Evolutionary conservation across 2,888 invertebrate species (phyloP).

Genomic region (Lysandra coridon): DNA sequence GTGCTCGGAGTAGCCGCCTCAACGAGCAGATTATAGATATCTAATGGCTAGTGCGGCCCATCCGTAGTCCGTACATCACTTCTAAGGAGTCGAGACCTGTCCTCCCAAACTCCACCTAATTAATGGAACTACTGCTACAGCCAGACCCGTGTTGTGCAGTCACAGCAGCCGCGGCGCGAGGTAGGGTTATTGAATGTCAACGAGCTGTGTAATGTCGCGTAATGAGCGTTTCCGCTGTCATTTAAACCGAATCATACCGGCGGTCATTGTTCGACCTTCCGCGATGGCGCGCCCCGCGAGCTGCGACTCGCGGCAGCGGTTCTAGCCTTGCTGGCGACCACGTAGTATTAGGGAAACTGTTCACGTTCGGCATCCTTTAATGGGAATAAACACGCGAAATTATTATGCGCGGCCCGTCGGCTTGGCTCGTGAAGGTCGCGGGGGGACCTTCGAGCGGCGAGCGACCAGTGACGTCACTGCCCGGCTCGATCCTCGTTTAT

Average conservation of each 20-base stretch:
- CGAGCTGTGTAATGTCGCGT: not conserved
- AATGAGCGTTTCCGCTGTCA: slow-evolving; percentile 5
- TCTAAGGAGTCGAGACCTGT: not conserved
- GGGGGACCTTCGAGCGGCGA: slow-evolving; percentile 57
- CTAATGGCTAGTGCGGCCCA: not conserved
- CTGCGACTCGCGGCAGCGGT: not conserved
- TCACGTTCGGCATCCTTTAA: not conserved
- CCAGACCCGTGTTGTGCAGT: not conserved
- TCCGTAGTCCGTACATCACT: not conserved
- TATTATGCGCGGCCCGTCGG: slow-evolving; percentile 5
- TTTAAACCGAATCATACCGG: not conserved
- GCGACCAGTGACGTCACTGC: not conserved
- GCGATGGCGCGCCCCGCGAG: not conserved
- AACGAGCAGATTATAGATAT: not conserved
- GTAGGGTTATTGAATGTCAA: not conserved
- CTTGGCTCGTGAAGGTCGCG: slow-evolving; percentile 54
- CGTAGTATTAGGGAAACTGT: not conserved
- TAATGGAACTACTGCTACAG: not conserved
- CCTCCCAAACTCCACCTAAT: not conserved
- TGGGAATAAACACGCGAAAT: slow-evolving; percentile 6
- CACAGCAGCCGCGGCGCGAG: not conserved
- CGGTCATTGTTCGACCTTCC: slow-evolving; percentile 22
- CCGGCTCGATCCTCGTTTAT: not conserved
- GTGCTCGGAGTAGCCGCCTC: not conserved
- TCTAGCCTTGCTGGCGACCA: not conserved